Evolutionary conservation across 2,797 vertebrate genomes (phyloP).

Genomic region (Botia kubotai): DNA sequence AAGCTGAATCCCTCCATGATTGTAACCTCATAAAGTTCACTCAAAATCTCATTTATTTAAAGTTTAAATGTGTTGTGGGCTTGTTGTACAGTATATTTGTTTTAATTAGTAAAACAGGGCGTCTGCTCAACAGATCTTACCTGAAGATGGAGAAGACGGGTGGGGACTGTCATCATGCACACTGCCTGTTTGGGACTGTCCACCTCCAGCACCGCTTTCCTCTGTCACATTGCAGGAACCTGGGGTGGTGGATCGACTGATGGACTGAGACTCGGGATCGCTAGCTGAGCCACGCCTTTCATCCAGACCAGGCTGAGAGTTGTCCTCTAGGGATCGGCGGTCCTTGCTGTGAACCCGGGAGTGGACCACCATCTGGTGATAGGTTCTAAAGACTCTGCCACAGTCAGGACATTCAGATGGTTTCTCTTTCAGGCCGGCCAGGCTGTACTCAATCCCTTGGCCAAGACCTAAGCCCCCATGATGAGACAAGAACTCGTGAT

Average conservation of each 20-base stretch:
- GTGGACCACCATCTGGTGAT: constrained; percentile 98
- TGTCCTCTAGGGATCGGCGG: constrained; percentile 87
- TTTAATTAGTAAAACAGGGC: not conserved
- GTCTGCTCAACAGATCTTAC: constrained; percentile 75
- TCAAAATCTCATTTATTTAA: not conserved
- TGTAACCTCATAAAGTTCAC: not conserved
- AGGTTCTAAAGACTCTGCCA: constrained; percentile 95
- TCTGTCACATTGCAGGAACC: constrained; percentile 98
- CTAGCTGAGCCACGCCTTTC: constrained; percentile 96
- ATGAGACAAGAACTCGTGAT: constrained; percentile 91
- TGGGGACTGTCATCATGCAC: constrained; percentile 98
- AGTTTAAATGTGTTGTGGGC: not conserved
- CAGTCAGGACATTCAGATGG: constrained; percentile 96
- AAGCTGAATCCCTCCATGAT: not conserved
- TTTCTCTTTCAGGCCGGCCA: constrained; percentile 90
- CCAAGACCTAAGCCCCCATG: constrained; percentile 77
- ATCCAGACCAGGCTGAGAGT: constrained; percentile 83
- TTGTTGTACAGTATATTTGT: not conserved
- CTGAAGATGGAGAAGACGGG: constrained; percentile 97
- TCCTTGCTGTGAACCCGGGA: constrained; percentile 95
- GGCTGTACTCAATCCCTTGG: constrained; percentile 89
- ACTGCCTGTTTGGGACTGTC: constrained; percentile 94
- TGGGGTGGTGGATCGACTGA: constrained; percentile 96
- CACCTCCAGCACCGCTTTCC: constrained; percentile 93
- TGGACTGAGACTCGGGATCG: constrained; percentile 98